Base-by-base conservation (phyloP, 2,888 invertebrate species). In the Ophioninae sp. region DNA sequence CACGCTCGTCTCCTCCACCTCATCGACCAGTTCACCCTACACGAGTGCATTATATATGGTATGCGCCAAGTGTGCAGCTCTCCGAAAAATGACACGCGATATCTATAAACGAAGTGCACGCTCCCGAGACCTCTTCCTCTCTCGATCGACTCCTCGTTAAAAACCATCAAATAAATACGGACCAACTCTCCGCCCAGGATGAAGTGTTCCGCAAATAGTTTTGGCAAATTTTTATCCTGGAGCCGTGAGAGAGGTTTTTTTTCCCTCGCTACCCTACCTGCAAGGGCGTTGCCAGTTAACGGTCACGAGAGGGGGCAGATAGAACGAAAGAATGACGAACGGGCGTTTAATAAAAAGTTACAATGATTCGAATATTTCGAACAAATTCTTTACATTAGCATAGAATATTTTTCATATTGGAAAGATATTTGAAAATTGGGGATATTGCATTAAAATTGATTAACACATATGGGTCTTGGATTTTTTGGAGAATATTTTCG, bases 81-180 rank as follows among this genome's bases (percentile, higher is more conserved):
- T 72, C 75, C 81, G 75, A 84, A 84, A 84, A 84, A 84, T 79
- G 84, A 76, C 76, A 81, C 84, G 81, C 84, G 84, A 84, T 84
- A 84, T 84, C 84, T 81, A 79, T 84, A 81, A 84, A 72, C 76
- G 79, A 76, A 83, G 79, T 76, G 62, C 79, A 67, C 69, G 72
- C 62, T 73, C 41, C 59, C 59, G 50, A 69, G 8, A 21, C 41
- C 72, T 61, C 56, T 62, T 65, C 7, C 77, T 41, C 50, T 7
- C 75, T 75, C 84, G 84, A 84, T 84, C 82, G 82, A 73, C 79
- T 79, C 84, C 79, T 82, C 84, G 79, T 84, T 84, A 82, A 82
- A 79, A 73, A 76, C 76, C 84, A 81, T 84, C 81, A 84, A 84
- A 84, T 84, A 84, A 84, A 84, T 84, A 81, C 79, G 79, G 20